Conservation (phyloP, 2,113 vertebrate species). For the Felis catus region DNA sequence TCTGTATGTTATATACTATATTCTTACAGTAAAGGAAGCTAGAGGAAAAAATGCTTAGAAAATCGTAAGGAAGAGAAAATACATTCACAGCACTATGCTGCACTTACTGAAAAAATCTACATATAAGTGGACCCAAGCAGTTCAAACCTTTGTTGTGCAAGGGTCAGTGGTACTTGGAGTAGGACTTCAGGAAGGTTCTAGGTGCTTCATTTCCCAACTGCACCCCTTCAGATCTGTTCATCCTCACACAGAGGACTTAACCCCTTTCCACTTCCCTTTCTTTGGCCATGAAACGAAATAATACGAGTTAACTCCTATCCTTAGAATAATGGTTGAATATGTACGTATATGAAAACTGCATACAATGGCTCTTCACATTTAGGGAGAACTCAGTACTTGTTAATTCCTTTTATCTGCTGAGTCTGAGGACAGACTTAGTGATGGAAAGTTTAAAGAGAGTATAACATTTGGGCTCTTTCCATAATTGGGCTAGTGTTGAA, state of each 20-base stretch:
- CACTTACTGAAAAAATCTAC: background rate
- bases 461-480: too few relatives aligned
- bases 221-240: background rate
- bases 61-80: background rate
- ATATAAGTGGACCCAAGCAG: too few relatives aligned
- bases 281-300: background rate
- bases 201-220: rapidly evolving
- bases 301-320: rapidly evolving
- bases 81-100: background rate
- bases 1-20: rapidly evolving
- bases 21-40: background rate
- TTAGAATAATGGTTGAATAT: too few relatives aligned
- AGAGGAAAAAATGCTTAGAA: background rate
- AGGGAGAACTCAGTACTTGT: background rate
- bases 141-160: background rate
- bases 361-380: background rate
- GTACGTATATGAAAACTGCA: too few relatives aligned
- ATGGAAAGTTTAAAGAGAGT: background rate
- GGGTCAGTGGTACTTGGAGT: background rate
- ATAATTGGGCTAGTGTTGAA: too few relatives aligned
- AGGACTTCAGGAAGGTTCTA: background rate
- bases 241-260: background rate
- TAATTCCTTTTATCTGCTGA: background rate
- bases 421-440: background rate
- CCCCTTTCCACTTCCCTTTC: background rate